Evolutionary conservation across 53 echinoderm and acorn worm species (phyloP), one percentile per base, ranked within the genome.

Genomic region (Luidia sarsii): DNA sequence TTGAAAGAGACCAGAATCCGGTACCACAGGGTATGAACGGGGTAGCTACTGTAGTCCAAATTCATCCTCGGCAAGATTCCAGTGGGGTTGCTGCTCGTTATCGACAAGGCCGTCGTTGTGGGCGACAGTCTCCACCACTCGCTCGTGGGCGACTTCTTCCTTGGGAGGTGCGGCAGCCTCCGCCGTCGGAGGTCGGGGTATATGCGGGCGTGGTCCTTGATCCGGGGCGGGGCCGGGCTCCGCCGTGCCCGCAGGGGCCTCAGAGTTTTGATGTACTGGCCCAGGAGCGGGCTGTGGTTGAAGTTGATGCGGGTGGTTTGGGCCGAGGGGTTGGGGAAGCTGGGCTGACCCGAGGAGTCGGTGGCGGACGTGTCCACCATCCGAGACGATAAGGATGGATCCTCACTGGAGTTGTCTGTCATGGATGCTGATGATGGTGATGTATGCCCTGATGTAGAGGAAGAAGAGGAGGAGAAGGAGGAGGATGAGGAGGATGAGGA

Each of bases 271-370:
- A 77, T 16, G 14, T 60, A 48, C 45, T 77, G 77, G 1, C 77
- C 77, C 13, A 77, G 77, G 20, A 77, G 61, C 19, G 77, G 77
- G 60, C 48, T 34, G 7, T 46, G 25, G 46, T 46, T 61, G 48
- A 77, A 77, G 48, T 77, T 27, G 8, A 77, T 61, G 20, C 48
- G 41, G 60, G 46, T 50, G 16, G 15, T 22, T 7, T 35, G 34
- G 35, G 50, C 48, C 23, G 51, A 31, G 27, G 39, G 48, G 16
- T n/a, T 11, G 6, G 41, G 41, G 11, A 41, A 7, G 6, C 11
- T 11, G 11, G 41, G 23, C 20, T 27, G 23, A 61, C 35, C 15
- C 23, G 38, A 43, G 25, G 27, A 9, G 18, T 21, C 33, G 1
- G 83, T 31, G 14, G 2, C 9, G 9, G 48, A 31, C n/a, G n/a